Percentiles rank a stretch among this genome's conserved stretches.
phyloP scores from a whole-genome alignment of 2,888 invertebrate genomes.

The Sarcophaga rosellei region DNA sequence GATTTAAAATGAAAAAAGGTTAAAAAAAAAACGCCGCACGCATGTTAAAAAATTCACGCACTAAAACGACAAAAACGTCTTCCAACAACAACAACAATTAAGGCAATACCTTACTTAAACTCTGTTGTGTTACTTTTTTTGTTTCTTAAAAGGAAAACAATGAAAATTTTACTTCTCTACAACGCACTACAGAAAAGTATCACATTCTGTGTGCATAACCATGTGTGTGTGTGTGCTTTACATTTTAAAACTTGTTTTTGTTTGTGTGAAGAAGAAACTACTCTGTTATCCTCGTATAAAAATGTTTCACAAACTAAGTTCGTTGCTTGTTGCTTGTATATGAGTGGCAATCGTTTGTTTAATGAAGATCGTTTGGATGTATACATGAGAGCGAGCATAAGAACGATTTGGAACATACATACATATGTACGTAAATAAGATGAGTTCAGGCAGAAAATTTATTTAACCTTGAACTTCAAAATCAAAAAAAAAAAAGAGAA shows the following conservation, averaged over 20 bases:
- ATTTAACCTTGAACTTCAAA: conserved; percentile 81
- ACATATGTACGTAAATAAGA: not conserved
- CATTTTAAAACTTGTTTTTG: no score
- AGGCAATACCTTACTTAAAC: not conserved
- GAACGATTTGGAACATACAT: not conserved
- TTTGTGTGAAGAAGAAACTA: no score
- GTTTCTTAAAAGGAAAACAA: no score
- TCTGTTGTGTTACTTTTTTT: no score
- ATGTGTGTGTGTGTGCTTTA: no score
- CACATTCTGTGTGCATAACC: no score
- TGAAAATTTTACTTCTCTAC: no score
- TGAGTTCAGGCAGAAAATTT: conserved; percentile 61
- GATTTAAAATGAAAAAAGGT: not conserved
- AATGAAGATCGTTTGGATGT: not conserved
- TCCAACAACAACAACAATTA: not conserved
- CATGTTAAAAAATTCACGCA: conserved; percentile 42
- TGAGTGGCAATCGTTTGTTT: not conserved
- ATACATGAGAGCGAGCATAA: not conserved
- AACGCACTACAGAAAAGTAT: no score
- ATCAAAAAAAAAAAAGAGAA: not conserved
- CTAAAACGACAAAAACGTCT: not conserved
- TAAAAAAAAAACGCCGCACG: conserved; percentile 44
- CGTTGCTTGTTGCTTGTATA: not conserved
- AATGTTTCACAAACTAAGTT: no score
- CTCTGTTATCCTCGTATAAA: no score